These are phyloP conservation scores for Epizoanthus ramosus DNA, from an alignment of 92 coral and sea anemone species.

Conservation along the genomic window DNA sequence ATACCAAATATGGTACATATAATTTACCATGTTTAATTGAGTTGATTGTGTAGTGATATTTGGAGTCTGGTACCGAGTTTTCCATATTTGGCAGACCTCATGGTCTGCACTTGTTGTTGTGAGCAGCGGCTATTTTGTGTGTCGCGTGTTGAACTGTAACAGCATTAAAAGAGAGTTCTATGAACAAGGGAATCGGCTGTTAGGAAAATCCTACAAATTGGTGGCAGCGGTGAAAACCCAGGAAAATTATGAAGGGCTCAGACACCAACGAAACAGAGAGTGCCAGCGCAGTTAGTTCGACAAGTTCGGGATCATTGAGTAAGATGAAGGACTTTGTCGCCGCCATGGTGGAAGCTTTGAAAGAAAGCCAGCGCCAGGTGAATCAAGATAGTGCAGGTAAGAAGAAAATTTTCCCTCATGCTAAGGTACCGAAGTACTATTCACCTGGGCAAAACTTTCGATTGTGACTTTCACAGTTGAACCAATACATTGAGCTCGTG, in stretches of 20 bases:
- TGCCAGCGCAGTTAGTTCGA: constrained; percentile 22
- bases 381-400: constrained; percentile 25
- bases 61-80: too few relatives aligned
- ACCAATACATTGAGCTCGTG: constrained; percentile 34
- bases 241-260: constrained; percentile 22
- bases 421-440: constrained; percentile 35
- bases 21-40: too few relatives aligned
- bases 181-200: background rate
- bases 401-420: constrained; percentile 25
- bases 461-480: constrained; percentile 33
- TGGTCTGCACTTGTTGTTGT: constrained; percentile 22
- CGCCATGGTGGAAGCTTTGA: constrained; percentile 36
- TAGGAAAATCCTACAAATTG: constrained; percentile 5
- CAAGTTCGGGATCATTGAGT: constrained; percentile 10
- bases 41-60: too few relatives aligned
- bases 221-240: constrained; percentile 19
- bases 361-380: constrained; percentile 30
- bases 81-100: constrained; percentile 3
- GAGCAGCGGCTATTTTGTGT: background rate
- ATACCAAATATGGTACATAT: too few relatives aligned
- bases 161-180: too few relatives aligned
- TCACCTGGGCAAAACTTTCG: constrained; percentile 41
- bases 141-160: background rate
- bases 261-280: background rate
- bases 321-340: constrained; percentile 30